Percentiles rank a stretch among this genome's conserved stretches.
Evolutionary conservation across 2,797 vertebrate species (phyloP).

Genomic region (Phrynocephalus forsythii): DNA sequence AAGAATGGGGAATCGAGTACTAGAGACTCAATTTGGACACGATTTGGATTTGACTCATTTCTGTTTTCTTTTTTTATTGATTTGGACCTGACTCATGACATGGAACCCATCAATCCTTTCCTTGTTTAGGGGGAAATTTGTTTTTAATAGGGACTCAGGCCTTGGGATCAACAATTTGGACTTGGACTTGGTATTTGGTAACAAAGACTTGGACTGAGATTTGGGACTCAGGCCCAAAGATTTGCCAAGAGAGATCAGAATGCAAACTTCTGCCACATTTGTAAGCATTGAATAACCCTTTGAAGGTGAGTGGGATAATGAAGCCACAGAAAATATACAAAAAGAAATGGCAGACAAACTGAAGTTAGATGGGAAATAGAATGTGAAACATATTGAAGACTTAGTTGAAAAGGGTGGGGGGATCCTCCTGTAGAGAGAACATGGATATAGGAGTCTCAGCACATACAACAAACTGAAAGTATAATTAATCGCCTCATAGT

Average conservation of each 20-base stretch:
- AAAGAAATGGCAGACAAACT: conserved; percentile 51
- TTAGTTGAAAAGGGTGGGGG: conserved; percentile 46
- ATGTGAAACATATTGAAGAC: conserved; percentile 45
- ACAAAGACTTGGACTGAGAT: too few relatives aligned
- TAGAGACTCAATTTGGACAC: too few relatives aligned
- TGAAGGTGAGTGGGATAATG: conserved; percentile 33
- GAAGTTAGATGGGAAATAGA: conserved; percentile 50
- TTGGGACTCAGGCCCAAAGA: too few relatives aligned
- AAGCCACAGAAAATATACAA: conserved; percentile 54
- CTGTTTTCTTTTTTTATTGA: too few relatives aligned
- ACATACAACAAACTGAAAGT: conserved; percentile 50
- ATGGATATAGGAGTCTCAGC: conserved; percentile 57
- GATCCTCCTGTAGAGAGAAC: conserved; percentile 53
- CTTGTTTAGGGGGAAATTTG: too few relatives aligned
- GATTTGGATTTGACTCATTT: too few relatives aligned
- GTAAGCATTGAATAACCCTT: conserved; percentile 25
- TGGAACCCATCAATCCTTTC: too few relatives aligned
- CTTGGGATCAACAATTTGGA: too few relatives aligned
- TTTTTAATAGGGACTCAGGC: too few relatives aligned
- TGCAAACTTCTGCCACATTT: conserved; percentile 24
- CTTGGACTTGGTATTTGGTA: too few relatives aligned
- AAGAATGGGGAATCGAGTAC: too few relatives aligned
- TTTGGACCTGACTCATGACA: too few relatives aligned
- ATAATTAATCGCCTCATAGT: conserved; percentile 53
- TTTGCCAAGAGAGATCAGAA: neutral